Evolutionary conservation across 2,888 invertebrate species (phyloP).

Genomic region (Spodoptera picta): DNA sequence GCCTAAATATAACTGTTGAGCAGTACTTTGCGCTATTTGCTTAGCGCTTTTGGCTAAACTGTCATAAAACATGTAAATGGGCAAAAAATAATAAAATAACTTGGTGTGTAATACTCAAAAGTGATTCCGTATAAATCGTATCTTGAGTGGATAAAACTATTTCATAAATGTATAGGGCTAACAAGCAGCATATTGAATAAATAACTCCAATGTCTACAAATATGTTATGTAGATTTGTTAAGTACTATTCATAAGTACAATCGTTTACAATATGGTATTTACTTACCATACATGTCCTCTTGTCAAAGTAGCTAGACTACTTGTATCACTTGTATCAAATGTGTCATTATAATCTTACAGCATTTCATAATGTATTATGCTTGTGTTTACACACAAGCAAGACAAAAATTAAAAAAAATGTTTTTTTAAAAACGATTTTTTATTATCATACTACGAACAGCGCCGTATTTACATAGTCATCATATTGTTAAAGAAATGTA

Average conservation of each 20-base stretch:
- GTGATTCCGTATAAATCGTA: no score
- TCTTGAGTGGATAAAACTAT: no score
- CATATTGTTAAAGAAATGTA: conserved; percentile 89
- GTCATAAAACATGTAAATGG: no score
- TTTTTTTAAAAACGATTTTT: conserved; percentile 82
- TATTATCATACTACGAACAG: conserved; percentile 88
- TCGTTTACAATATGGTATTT: conserved; percentile 25
- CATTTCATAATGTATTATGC: conserved; percentile 4
- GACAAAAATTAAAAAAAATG: conserved; percentile 75
- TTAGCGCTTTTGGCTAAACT: no score
- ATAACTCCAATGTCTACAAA: no score
- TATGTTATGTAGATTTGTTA: background rate
- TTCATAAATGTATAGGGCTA: no score
- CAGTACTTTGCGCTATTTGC: no score
- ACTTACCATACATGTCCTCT: conserved; percentile 18
- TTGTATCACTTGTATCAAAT: conserved; percentile 4
- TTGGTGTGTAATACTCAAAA: no score
- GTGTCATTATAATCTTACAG: conserved; percentile 7
- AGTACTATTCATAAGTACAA: conserved; percentile 32
- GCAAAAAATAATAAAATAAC: no score
- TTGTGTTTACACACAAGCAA: no score
- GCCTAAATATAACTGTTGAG: no score
- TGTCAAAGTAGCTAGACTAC: conserved; percentile 16
- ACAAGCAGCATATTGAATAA: no score
- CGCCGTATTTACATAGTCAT: conserved; percentile 88